A percentile compares a stretch with the other conserved stretches of the same genome.
Conservation (phyloP, 1,140 invertebrate species). For the Papilio helenus region DNA sequence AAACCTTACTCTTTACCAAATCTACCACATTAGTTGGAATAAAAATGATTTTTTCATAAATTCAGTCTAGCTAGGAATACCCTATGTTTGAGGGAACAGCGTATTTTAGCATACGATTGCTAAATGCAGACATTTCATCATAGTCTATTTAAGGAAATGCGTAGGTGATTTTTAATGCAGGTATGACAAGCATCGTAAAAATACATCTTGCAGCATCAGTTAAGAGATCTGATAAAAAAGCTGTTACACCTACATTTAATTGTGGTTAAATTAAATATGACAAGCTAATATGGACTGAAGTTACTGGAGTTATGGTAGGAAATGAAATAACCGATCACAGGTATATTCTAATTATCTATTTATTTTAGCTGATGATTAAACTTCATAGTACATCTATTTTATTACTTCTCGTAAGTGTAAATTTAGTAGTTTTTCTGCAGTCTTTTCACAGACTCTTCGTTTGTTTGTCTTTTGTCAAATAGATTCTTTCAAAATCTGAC, state of each 20-base stretch:
- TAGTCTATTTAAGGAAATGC: background rate
- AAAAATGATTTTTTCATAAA: too few relatives aligned
- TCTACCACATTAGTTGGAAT: too few relatives aligned
- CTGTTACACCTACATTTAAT: constrained; percentile 1
- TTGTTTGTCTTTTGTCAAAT: too few relatives aligned
- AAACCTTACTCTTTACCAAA: too few relatives aligned
- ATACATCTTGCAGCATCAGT: constrained; percentile 10
- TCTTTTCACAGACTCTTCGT: too few relatives aligned
- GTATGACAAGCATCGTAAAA: constrained; percentile 16
- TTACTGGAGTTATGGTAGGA: background rate
- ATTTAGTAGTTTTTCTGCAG: too few relatives aligned
- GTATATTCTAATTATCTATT: background rate
- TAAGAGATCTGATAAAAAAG: constrained; percentile 25
- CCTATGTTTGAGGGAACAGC: too few relatives aligned
- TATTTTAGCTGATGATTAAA: background rate
- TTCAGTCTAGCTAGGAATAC: too few relatives aligned
- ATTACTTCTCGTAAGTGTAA: background rate
- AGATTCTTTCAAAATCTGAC: background rate
- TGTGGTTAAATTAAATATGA: background rate
- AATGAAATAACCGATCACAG: background rate
- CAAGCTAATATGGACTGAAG: background rate
- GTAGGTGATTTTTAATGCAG: constrained; percentile 1
- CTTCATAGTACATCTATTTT: background rate
- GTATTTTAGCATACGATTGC: too few relatives aligned
- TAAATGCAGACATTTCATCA: background rate